These are phyloP conservation scores for Tinea trinotella DNA, from an alignment of 2,888 invertebrate species.

Conservation along the genomic window DNA sequence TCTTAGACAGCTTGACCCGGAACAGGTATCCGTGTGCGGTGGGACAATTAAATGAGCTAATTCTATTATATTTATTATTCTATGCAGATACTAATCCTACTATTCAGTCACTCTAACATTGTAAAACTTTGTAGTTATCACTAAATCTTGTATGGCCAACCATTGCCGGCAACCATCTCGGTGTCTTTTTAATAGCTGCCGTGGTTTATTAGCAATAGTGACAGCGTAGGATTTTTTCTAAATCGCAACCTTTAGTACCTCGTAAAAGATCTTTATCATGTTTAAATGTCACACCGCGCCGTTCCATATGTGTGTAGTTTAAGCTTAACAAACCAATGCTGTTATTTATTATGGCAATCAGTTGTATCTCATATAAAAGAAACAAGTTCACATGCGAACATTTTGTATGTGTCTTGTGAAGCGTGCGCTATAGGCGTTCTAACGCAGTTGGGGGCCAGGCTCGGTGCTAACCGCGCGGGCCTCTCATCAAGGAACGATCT, in stretches of 20 bases:
- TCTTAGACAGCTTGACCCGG: too few relatives aligned
- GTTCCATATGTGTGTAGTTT: too few relatives aligned
- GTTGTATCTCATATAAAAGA: not conserved
- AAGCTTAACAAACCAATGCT: not conserved
- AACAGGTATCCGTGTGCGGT: too few relatives aligned
- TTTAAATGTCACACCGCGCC: too few relatives aligned
- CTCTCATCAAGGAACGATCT: not conserved
- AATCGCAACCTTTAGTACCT: not conserved
- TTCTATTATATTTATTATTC: too few relatives aligned
- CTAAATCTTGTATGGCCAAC: too few relatives aligned
- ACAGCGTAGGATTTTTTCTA: not conserved
- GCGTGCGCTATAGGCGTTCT: constrained; percentile 27
- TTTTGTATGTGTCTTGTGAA: not conserved
- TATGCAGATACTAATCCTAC: too few relatives aligned
- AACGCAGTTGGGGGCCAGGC: constrained; percentile 32
- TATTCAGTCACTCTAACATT: too few relatives aligned
- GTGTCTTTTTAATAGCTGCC: not conserved
- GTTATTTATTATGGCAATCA: not conserved
- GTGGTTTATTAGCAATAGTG: not conserved
- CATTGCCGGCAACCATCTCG: too few relatives aligned
- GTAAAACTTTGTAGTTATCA: not conserved
- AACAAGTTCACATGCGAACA: not conserved
- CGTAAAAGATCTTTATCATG: not conserved
- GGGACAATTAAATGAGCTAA: too few relatives aligned
- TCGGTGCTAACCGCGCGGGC: constrained; percentile 1